Evolutionary conservation across 2,888 invertebrate species (phyloP).

Genomic region (Parascotia fuliginaria): DNA sequence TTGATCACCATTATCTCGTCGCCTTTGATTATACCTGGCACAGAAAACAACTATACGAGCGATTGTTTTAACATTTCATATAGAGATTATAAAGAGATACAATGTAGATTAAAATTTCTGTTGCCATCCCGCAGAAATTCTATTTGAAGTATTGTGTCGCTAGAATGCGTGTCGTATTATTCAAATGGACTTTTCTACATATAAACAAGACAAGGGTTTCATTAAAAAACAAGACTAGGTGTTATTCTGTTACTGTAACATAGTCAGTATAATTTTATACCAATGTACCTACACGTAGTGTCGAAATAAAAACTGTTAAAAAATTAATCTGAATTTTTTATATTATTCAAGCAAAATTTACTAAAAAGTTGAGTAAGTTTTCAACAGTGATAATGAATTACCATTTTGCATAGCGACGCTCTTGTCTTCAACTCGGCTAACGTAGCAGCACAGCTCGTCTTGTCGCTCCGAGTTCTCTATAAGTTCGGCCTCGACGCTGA

Average conservation of each 20-base stretch:
- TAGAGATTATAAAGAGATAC: conserved; percentile 38
- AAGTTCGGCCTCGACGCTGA: conserved; percentile 98
- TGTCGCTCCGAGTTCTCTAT: conserved; percentile 98
- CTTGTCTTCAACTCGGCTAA: conserved; percentile 97
- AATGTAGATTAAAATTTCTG: conserved; percentile 43
- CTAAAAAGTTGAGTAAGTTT: not conserved
- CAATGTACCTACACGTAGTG: not conserved
- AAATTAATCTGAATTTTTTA: not conserved
- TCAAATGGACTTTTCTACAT: too few species aligned
- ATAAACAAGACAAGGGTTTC: too few species aligned
- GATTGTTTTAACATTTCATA: conserved; percentile 56
- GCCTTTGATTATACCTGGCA: conserved; percentile 96
- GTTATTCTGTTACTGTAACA: too few species aligned
- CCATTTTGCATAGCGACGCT: conserved; percentile 98
- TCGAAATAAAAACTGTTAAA: not conserved
- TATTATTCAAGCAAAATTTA: not conserved
- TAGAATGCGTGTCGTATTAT: not conserved
- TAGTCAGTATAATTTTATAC: too few species aligned
- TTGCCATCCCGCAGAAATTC: conserved; percentile 26
- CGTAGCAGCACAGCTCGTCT: conserved; percentile 98
- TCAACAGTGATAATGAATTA: conserved; percentile 66
- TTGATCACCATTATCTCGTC: conserved; percentile 99
- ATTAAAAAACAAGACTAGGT: not conserved
- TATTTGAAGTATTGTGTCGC: conserved; percentile 17
- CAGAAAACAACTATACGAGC: conserved; percentile 63